These are phyloP conservation scores for Halictus rubicundus DNA, from an alignment of 1,140 invertebrate genomes.

Conservation along the genomic window DNA sequence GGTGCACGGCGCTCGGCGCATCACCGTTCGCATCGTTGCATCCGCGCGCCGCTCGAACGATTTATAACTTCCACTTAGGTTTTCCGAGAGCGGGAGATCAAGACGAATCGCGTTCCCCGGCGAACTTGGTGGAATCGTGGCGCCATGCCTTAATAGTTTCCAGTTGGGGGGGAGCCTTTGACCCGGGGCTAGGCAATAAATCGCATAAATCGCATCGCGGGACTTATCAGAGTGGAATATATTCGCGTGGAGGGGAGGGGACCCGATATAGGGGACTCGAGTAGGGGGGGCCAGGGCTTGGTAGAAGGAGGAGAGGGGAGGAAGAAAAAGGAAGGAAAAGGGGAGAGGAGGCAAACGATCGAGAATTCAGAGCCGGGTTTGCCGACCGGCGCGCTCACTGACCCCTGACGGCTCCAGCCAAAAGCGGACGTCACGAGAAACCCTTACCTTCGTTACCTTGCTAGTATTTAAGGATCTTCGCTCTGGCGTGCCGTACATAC, in stretches of 20 bases:
- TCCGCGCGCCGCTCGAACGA: slow-evolving; percentile 21
- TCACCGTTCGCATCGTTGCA: too few relatives aligned
- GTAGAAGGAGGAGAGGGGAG: slow-evolving; percentile 11
- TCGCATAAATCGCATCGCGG: slow-evolving; percentile 72
- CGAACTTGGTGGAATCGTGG: slow-evolving; percentile 55
- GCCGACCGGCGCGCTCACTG: slow-evolving; percentile 69
- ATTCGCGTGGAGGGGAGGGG: slow-evolving; percentile 56
- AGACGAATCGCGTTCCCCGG: slow-evolving; percentile 65
- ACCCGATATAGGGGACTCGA: too few relatives aligned
- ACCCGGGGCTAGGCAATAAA: slow-evolving; percentile 71
- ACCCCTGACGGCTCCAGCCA: slow-evolving; percentile 67
- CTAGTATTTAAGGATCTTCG: slow-evolving; percentile 68
- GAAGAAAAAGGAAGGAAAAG: slow-evolving; percentile 12
- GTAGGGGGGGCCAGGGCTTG: too few relatives aligned
- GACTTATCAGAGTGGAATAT: slow-evolving; percentile 64
- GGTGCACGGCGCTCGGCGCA: background rate
- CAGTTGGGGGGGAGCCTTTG: slow-evolving; percentile 60
- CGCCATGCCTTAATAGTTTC: slow-evolving; percentile 72
- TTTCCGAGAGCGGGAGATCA: slow-evolving; percentile 64
- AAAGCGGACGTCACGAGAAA: slow-evolving; percentile 67
- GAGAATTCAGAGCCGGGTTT: slow-evolving; percentile 66
- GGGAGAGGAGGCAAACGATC: slow-evolving; percentile 48
- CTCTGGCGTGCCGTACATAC: slow-evolving; percentile 58
- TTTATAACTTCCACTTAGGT: slow-evolving; percentile 57
- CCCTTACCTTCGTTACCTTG: slow-evolving; percentile 69